phyloP scores from a whole-genome alignment of 2,888 invertebrate species.

The Andrena fulva region DNA sequence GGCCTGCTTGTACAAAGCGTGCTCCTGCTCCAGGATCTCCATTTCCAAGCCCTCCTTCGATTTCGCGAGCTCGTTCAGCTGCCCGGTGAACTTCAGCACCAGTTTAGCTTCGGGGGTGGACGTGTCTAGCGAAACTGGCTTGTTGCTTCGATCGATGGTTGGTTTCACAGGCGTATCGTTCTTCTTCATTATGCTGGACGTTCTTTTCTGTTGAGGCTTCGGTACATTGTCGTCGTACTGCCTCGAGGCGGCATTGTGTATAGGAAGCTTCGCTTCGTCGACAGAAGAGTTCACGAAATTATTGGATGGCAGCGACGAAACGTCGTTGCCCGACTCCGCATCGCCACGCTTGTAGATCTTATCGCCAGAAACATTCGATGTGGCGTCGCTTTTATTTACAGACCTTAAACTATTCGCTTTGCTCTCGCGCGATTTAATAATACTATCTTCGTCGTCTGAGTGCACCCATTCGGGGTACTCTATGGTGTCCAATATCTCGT shows the following conservation, averaged over 20 bases:
- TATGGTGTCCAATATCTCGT: constrained; percentile 85
- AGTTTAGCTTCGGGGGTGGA: constrained; percentile 45
- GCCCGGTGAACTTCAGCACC: constrained; percentile 64
- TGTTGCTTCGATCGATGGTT: constrained; percentile 77
- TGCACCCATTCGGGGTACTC: constrained; percentile 75
- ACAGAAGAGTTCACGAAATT: constrained; percentile 26
- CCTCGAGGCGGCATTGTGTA: neutral
- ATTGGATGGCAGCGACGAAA: constrained; percentile 29
- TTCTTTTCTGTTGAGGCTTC: constrained; percentile 27
- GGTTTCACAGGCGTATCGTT: constrained; percentile 67
- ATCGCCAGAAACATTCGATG: neutral
- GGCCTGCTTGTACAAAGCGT: constrained; percentile 45
- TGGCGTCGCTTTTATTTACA: constrained; percentile 20
- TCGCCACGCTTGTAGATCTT: constrained; percentile 35
- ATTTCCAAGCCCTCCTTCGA: constrained; percentile 61
- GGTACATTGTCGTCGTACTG: neutral
- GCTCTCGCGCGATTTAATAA: constrained; percentile 32
- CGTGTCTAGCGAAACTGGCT: constrained; percentile 67
- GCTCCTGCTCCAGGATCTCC: constrained; percentile 69
- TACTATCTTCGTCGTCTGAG: constrained; percentile 51
- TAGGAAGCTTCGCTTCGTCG: constrained; percentile 7
- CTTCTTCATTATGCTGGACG: constrained; percentile 21
- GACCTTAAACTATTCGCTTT: constrained; percentile 15
- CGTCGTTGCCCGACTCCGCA: constrained; percentile 17
- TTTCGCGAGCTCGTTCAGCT: constrained; percentile 66